Evolutionary conservation across 2,888 invertebrate species (phyloP), one percentile per base, ranked within the genome.

Genomic region (Atrina japonica): DNA sequence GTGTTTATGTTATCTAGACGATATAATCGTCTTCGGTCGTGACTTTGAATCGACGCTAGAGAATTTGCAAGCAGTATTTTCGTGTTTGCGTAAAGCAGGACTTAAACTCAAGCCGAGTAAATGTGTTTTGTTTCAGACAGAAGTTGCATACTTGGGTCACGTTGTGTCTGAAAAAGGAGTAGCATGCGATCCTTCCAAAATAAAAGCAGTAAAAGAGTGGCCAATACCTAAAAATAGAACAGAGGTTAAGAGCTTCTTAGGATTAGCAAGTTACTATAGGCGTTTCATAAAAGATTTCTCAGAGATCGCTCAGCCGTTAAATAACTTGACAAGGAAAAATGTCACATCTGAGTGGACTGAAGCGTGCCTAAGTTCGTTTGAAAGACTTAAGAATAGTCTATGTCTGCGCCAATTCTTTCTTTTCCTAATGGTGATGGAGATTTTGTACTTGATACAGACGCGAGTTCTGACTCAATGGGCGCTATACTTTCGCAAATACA

Each of bases 1-100:
- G 14, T 71, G 64, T 49, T 53, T 77, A 0, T 53, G 73, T 11
- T 78, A 83, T 47, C 50, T 80, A 14, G 82, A 82, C 61, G 82
- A 79, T 52, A 50, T 80, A 1, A 66, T 73, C 27, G 35, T 66
- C 5, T 41, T 66, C 23, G 50, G 50, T 25, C n/a, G 3, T 21
- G n/a, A 50, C 23, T 50, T 50, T 23, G 21, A 50, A 3, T 14
- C n/a, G 14, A 50, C 50, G 14, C 25, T 50, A 21, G 50, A 50
- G 11, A 50, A 50, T 50, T 23, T 50, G n/a, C 14, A 11, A 5
- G n/a, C 25, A 25, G 50, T 50, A 21, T 50, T 50, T n/a, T 14
- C n/a, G 14, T 23, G 25, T 23, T 3, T 50, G 21, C 2, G 23
- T 21, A n/a, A 23, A 23, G 50, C 50, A n/a, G 23, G 23, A 5